Evolutionary conservation across 2,113 vertebrate species (phyloP), one percentile per base, ranked within the genome.

Genomic region (Sturnira hondurensis): DNA sequence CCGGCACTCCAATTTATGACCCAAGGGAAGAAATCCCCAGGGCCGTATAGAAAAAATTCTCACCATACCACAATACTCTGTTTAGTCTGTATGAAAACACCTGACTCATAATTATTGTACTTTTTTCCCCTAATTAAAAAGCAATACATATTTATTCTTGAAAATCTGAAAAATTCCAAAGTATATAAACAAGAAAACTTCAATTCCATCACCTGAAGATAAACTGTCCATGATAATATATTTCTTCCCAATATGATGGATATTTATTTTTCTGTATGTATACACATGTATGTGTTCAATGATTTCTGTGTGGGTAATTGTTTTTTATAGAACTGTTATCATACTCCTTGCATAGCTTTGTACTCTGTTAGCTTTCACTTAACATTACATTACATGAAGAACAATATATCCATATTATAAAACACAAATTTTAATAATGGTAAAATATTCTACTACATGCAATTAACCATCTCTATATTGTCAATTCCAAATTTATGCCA

Each of bases 1-100:
- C 87, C 85, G 86, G 74, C 68, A 90, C 95, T 93, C 96, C 96
- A 56, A 24, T 3, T 82, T 61, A 93, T 50, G 93, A 96, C 86
- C 28, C 5, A 52, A 95, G 89, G 52, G 50, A 95, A 93, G 82
- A 96, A 93, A 96, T 86, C 86, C 15, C 54, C 20, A 93, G 17
- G 61, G 56, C 54, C 68, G 70, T 33, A 92, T 67, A 63, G 77
- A 26, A 80, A 80, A 96, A 87, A 71, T 85, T 93, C 74, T 94
- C 33, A 94, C 52, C 26, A n/a, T 15, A 12, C 67, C 82, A 68
- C 58, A 95, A 94, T 52, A 92, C 90, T 89, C 33, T 52, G 24
- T 92, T 96, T 94, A 67, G 82, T 93, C 67, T 96, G 4, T 65
- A 2, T 89, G 33, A 89, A 96, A 95, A 82, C 28, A 95, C n/a